phyloP scores from a whole-genome alignment of 2,888 invertebrate species.

The Pristionchus exspectatus region DNA sequence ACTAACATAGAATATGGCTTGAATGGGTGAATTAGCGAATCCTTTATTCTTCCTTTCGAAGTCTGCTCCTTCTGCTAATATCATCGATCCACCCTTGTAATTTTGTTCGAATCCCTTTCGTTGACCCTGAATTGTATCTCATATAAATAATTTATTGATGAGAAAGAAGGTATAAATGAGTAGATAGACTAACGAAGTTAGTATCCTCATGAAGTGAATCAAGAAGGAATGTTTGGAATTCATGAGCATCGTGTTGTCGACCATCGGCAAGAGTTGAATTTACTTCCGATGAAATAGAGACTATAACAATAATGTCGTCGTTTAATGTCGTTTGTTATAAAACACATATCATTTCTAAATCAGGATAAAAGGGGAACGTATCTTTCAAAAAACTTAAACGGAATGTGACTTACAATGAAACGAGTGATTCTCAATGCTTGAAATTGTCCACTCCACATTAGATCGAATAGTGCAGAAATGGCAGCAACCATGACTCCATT shows the following conservation, averaged over 20 bases:
- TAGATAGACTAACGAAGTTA: constrained; percentile 62
- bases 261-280: constrained; percentile 68
- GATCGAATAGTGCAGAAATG: constrained; percentile 73
- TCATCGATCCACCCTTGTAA: constrained; percentile 68
- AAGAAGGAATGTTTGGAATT: constrained; percentile 82
- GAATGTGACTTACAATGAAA: constrained; percentile 60
- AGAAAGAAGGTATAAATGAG: background rate
- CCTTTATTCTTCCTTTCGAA: constrained; percentile 61
- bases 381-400: too few relatives aligned
- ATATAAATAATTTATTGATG: background rate
- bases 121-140: constrained; percentile 58
- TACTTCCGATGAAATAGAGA: constrained; percentile 63
- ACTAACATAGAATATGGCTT: constrained; percentile 71
- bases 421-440: constrained; percentile 66
- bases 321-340: background rate
- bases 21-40: constrained; percentile 72
- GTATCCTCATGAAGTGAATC: constrained; percentile 80
- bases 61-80: constrained; percentile 66
- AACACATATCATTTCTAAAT: background rate
- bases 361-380: background rate
- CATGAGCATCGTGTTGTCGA: constrained; percentile 83
- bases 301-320: constrained; percentile 66
- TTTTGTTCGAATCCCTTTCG: constrained; percentile 71
- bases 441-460: constrained; percentile 70
- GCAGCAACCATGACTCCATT: constrained; percentile 72